phyloP scores from a whole-genome alignment of 2,797 vertebrate genomes.

The Argentina silus region DNA sequence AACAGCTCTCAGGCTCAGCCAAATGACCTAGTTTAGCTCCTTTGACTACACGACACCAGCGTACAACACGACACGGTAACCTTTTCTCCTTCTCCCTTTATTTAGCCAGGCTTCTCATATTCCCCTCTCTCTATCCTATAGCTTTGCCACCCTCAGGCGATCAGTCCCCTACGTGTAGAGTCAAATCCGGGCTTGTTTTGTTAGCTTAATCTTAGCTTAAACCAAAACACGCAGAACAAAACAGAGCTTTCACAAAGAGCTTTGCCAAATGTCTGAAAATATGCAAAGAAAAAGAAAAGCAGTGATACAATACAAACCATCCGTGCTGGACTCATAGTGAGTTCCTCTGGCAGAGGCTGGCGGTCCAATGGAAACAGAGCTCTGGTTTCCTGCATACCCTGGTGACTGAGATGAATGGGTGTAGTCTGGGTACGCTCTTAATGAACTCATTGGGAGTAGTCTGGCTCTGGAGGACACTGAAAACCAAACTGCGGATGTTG shows the following conservation, averaged over 20 bases:
- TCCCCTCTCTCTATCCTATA: conserved; percentile 11
- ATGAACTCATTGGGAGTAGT: conserved; percentile 47
- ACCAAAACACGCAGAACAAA: conserved; percentile 34
- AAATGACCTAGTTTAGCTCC: conserved; percentile 64
- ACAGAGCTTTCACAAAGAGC: conserved; percentile 20
- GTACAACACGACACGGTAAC: conserved; percentile 19
- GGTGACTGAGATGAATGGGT: conserved; percentile 63
- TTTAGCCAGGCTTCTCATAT: conserved; percentile 32
- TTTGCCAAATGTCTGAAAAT: conserved; percentile 32
- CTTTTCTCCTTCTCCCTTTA: conserved; percentile 32
- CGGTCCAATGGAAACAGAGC: conserved; percentile 43
- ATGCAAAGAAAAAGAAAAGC: conserved; percentile 30
- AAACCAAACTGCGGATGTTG: conserved; percentile 66
- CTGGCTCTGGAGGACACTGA: conserved; percentile 32
- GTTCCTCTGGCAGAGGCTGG: conserved; percentile 36
- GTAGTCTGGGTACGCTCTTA: conserved; percentile 59
- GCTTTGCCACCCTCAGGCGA: conserved; percentile 18
- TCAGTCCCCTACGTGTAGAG: conserved; percentile 30
- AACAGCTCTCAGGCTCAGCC: conserved; percentile 34
- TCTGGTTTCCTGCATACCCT: conserved; percentile 62
- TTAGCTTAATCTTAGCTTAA: conserved; percentile 28
- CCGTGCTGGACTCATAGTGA: conserved; percentile 13
- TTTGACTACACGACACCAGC: conserved; percentile 13
- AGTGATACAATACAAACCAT: conserved; percentile 42
- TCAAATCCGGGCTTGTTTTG: conserved; percentile 30